Conservation (phyloP, 2,113 vertebrate species). For the Lamprotornis superbus region DNA sequence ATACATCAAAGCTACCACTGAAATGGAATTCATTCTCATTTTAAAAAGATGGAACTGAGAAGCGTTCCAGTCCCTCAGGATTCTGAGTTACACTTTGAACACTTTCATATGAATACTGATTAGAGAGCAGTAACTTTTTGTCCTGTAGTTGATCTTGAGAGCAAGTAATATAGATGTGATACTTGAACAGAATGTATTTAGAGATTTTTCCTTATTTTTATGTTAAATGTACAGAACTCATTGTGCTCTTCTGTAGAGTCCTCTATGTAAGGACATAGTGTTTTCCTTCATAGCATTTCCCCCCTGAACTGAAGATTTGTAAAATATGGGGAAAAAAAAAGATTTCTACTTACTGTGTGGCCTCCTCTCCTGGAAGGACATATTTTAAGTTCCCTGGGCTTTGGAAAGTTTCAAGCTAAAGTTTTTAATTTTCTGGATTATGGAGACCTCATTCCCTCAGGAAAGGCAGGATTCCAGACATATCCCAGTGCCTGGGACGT, state of each 20-base stretch:
- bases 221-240: neutral
- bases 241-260: neutral
- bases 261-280: neutral
- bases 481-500: neutral
- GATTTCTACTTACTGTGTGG: neutral
- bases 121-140: neutral
- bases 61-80: neutral
- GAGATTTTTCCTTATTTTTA: neutral
- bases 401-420: neutral
- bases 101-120: conserved; percentile 8
- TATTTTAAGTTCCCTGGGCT: neutral
- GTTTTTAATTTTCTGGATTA: neutral
- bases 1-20: neutral
- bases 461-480: neutral
- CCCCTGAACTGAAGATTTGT: neutral
- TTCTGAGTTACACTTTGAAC: neutral
- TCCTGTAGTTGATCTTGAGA: neutral
- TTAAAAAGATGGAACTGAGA: neutral
- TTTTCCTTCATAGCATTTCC: neutral
- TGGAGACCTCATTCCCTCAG: neutral
- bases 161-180: neutral
- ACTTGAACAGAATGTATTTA: neutral
- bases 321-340: neutral
- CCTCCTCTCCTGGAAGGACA: neutral
- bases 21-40: conserved; percentile 1